phyloP scores from a whole-genome alignment of 2,113 vertebrate species.

The Entelurus aequoreus region DNA sequence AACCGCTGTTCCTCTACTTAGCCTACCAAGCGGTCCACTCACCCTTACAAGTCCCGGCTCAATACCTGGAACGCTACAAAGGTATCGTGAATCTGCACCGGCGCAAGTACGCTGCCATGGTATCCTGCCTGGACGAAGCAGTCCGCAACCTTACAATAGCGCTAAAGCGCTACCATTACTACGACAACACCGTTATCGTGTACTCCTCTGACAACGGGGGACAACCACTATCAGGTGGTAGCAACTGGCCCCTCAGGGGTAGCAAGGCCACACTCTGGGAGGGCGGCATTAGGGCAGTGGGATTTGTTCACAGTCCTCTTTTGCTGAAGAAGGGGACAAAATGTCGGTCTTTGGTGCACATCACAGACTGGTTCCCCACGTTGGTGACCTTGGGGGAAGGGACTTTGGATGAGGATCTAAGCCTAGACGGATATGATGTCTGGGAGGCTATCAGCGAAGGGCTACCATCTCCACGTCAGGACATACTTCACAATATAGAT shows the following conservation, averaged over 20 bases:
- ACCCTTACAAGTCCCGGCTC: slow-evolving; percentile 86
- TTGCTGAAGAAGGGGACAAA: slow-evolving; percentile 83
- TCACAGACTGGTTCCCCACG: slow-evolving; percentile 97
- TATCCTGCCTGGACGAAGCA: slow-evolving; percentile 91
- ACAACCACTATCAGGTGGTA: slow-evolving; percentile 87
- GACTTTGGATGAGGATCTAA: slow-evolving; percentile 82
- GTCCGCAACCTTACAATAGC: slow-evolving; percentile 86
- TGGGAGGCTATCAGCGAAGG: slow-evolving; percentile 97
- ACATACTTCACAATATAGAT: slow-evolving; percentile 97
- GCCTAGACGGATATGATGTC: slow-evolving; percentile 89
- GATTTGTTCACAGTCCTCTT: slow-evolving; percentile 93
- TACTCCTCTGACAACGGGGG: slow-evolving; percentile 97
- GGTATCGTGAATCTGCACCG: slow-evolving; percentile 86
- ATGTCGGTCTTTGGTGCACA: slow-evolving; percentile 88
- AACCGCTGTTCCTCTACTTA: slow-evolving; percentile 87
- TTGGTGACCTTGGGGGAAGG: slow-evolving; percentile 87
- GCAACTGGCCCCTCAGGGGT: slow-evolving; percentile 94
- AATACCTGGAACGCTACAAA: slow-evolving; percentile 86
- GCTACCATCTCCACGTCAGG: slow-evolving; percentile 83
- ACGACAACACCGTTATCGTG: slow-evolving; percentile 87
- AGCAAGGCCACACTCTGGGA: slow-evolving; percentile 97
- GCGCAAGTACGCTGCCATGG: slow-evolving; percentile 91
- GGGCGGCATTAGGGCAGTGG: slow-evolving; percentile 89
- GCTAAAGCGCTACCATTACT: slow-evolving; percentile 84
- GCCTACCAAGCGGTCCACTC: slow-evolving; percentile 96